phyloP scores from a whole-genome alignment of 2,797 vertebrate genomes.

The Taenioides sp. region DNA sequence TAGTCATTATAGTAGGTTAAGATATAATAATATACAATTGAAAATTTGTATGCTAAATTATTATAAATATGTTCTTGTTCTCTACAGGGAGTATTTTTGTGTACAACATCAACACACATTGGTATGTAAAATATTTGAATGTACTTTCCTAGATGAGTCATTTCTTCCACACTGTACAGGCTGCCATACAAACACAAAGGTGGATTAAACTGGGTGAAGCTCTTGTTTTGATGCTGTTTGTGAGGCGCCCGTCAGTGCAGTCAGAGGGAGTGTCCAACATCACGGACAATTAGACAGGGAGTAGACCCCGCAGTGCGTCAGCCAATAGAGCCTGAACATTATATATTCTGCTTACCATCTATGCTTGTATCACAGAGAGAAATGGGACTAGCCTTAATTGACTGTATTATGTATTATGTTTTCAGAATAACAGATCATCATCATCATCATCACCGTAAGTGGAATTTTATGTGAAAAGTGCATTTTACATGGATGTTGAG shows the following conservation, averaged over 20 bases:
- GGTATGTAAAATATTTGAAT: not conserved
- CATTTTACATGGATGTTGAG: too few species aligned
- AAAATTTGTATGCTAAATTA: too few species aligned
- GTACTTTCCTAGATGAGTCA: not conserved
- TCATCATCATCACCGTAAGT: too few species aligned
- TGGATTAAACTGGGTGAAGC: conserved; percentile 6
- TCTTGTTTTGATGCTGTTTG: not conserved
- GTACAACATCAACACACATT: not conserved
- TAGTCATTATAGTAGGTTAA: not conserved
- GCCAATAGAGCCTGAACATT: not conserved
- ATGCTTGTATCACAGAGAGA: not conserved
- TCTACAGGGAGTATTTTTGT: not conserved
- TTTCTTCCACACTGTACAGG: not conserved
- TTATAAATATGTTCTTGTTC: too few species aligned
- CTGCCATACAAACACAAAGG: not conserved
- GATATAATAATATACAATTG: too few species aligned
- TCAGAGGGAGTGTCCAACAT: not conserved
- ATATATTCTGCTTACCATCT: not conserved
- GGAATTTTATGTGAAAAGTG: too few species aligned
- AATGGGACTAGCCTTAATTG: not conserved
- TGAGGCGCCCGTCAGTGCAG: not conserved
- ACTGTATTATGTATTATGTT: too few species aligned
- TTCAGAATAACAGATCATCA: too few species aligned
- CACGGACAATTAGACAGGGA: not conserved
- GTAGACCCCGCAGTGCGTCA: not conserved